Evolutionary conservation across 2,888 invertebrate genomes (phyloP), one percentile per base, ranked within the genome.

Genomic region (Boloria selene): DNA sequence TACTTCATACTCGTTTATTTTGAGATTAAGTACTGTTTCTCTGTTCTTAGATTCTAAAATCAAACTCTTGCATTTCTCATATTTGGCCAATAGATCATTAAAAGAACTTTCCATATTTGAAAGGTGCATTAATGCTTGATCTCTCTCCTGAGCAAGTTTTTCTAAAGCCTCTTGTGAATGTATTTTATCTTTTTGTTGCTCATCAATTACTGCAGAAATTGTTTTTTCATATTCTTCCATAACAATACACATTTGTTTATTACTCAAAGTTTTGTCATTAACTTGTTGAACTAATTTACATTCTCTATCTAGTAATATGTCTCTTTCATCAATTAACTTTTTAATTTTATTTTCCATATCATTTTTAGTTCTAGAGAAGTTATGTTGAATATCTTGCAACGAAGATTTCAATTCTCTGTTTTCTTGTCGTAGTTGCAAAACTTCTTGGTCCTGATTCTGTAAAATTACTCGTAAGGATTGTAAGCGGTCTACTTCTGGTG

Each of bases 161-260:
- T 88, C 84, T 65, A 93, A 84, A 49, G 81, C 84, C 62, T 92
- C 91, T 67, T 93, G 88, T 71, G 81, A 82, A 68, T 91, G 79
- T 72, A 93, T 88, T 77, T 93, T 94, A 56, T 94, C 94, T 73
- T 93, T 93, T 78, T 96, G 95, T 75, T 95, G 95, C 74, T 96
- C 95, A 55, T 94, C 94, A 78, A 96, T 95, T 71, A 96, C 86
- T 77, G 95, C 93, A 13, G 95, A 94, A 78, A 96, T 96, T 17
- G 96, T 96, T 85, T 95, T 95, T 79, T 96, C 96, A 88, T 96
- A 96, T 74, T 96, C 96, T 76, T 95, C 94, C 87, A 96, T 94
- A 16, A 96, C 95, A 81, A 94, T 93, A 79, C 95, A 95, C 88
- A 94, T 90, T 77, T 92, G 86, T 78, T 85, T 90, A 71, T 90